Evolutionary conservation across 2,888 invertebrate species (phyloP), one percentile per base, ranked within the genome.

Genomic region (Zonitis immaculata): DNA sequence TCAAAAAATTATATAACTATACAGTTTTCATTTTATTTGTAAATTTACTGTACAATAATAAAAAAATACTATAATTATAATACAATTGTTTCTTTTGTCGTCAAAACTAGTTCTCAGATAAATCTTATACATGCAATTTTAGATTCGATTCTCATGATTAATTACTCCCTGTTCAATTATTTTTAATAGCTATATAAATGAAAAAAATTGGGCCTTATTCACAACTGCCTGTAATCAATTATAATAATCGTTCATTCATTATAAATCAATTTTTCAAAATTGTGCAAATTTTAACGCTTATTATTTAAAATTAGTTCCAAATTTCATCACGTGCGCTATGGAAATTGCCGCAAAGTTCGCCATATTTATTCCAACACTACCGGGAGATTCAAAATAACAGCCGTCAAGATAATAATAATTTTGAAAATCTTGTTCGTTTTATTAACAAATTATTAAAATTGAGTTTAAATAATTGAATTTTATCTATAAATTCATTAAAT

Each of bases 21-120:
- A 73, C 74, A 74, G 70, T 74, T 75, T 74, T 74, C 74, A 74
- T 75, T 75, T 74, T 70, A 74, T 75, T 74, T 75, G 74, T 74
- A 75, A 72, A 74, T 73, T 74, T 69, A 67, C 66, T 74, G 73
- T 74, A 74, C 70, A 73, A 70, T 71, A 71, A 71, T 72, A 73
- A 74, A 73, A 72, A 39, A 73, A 73, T 68, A 69, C 65, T 66
- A 68, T 66, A 49, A 53, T 39, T 56, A 35, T 32, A 49, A 56
- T 27, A n/a, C n/a, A 52, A 32, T 28, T 11, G 8, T 39, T 35
- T 25, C n/a, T n/a, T n/a, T n/a, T n/a, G n/a, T n/a, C n/a, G n/a
- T n/a, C n/a, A n/a, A n/a, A n/a, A n/a, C n/a, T n/a, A n/a, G n/a
- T n/a, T n/a, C n/a, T n/a, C n/a, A n/a, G n/a, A n/a, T n/a, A n/a